Conservation (phyloP, 2,797 vertebrate species). For the Carduelis carduelis region DNA sequence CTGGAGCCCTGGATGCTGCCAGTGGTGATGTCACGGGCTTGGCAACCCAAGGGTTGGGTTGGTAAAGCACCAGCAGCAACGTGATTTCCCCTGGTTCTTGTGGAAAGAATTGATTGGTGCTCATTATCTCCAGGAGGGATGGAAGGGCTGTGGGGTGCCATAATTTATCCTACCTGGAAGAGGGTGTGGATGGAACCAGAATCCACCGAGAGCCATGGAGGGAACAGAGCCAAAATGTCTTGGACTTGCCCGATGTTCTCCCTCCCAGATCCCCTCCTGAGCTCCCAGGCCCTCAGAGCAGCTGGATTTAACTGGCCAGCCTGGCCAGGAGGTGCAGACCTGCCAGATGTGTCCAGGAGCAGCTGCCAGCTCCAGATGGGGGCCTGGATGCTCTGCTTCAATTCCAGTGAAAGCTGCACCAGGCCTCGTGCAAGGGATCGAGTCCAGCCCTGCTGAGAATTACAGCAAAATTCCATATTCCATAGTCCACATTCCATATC, state of each 20-base stretch:
- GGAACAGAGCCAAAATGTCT: background rate
- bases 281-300: background rate
- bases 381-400: background rate
- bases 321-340: background rate
- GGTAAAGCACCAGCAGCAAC: conserved; percentile 44
- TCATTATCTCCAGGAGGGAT: background rate
- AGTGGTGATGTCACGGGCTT: conserved; percentile 78
- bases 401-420: background rate
- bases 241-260: rapidly evolving
- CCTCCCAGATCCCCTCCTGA: background rate
- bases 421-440: rapidly evolving
- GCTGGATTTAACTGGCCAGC: background rate
- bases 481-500: too few relatives aligned
- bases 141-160: background rate
- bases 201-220: background rate
- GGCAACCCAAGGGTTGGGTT: conserved; percentile 56
- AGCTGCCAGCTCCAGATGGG: background rate
- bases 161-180: background rate
- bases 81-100: background rate
- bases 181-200: background rate
- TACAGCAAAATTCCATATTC: background rate
- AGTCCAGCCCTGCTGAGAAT: background rate
- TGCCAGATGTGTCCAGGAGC: background rate
- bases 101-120: background rate
- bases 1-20: conserved; percentile 70